Evolutionary conservation across 2,113 vertebrate genomes (phyloP).

Genomic region (Tachycineta bicolor): DNA sequence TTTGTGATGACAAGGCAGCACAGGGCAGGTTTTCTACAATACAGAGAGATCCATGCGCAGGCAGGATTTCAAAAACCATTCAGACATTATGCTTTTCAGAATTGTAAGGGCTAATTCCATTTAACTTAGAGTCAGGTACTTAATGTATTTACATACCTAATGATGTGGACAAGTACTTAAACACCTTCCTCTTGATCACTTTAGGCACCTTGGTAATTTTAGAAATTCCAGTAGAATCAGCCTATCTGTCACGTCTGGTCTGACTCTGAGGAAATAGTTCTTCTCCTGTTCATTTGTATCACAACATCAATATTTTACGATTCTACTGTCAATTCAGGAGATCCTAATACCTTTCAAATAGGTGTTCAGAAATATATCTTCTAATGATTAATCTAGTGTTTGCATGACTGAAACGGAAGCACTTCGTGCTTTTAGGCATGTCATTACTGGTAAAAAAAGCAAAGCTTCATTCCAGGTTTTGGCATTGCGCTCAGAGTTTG

Average conservation of each 20-base stretch:
- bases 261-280: neutral
- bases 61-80: neutral
- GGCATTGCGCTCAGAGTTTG: neutral
- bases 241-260: neutral
- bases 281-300: neutral
- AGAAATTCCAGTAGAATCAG: neutral
- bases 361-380: neutral
- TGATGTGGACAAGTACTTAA: neutral
- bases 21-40: neutral
- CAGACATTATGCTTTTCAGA: neutral
- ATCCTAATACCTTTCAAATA: neutral
- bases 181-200: neutral
- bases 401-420: neutral
- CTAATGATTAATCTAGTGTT: neutral
- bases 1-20: neutral
- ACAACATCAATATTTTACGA: neutral
- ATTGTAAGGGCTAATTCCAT: neutral
- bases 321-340: neutral
- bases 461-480: constrained; percentile 5
- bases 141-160: neutral
- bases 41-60: neutral
- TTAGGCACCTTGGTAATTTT: neutral
- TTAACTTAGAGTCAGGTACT: neutral
- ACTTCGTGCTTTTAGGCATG: neutral
- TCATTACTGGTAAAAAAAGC: neutral